These are phyloP conservation scores for Microhierax caerulescens DNA, from an alignment of 2,797 vertebrate species.

Conservation along the genomic window DNA sequence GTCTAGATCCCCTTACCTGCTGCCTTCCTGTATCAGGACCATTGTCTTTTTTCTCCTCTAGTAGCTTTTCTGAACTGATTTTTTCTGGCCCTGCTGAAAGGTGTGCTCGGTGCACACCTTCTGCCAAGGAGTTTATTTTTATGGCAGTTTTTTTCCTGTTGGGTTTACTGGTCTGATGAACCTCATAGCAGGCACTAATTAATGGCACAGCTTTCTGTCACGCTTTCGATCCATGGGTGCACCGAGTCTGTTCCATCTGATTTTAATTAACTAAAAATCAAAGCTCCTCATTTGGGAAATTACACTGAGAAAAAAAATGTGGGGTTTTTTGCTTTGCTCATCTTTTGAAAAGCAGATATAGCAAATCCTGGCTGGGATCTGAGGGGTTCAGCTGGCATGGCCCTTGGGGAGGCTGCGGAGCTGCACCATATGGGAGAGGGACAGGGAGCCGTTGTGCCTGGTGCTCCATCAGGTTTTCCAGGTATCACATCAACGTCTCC, in stretches of 20 bases:
- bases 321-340: not conserved
- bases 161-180: not conserved
- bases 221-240: not conserved
- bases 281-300: not conserved
- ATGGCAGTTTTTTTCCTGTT: not conserved
- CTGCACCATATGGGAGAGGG: not conserved
- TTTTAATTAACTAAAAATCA: slow-evolving; percentile 33
- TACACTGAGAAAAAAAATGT: not conserved
- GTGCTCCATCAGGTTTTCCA: not conserved
- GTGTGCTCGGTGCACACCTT: not conserved
- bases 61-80: not conserved
- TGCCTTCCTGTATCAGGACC: not conserved
- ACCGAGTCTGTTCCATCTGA: not conserved
- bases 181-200: not conserved
- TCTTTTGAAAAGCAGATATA: not conserved
- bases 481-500: not conserved
- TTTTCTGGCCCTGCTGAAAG: not conserved
- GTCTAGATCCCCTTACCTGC: not conserved
- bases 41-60: not conserved
- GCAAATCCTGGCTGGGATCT: not conserved
- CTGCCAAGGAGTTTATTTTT: not conserved
- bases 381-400: accelerated
- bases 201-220: not conserved
- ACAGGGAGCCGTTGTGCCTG: not conserved
- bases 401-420: not conserved